A percentile compares a stretch with the other conserved stretches of the same genome.
These are phyloP conservation scores for Ypsolopha scabrella DNA, from an alignment of 2,888 invertebrate genomes.

Conservation along the genomic window DNA sequence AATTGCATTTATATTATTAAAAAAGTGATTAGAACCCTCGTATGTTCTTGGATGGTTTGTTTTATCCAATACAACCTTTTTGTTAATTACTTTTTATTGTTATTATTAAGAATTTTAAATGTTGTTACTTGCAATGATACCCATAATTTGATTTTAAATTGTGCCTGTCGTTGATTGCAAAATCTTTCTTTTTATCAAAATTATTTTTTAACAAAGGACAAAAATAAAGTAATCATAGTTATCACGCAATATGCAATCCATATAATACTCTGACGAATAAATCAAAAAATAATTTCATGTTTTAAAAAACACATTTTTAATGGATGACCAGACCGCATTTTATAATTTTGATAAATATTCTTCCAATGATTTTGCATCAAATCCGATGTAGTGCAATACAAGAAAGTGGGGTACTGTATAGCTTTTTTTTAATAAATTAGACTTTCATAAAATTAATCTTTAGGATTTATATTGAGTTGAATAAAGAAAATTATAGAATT, in stretches of 20 bases:
- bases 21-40: slow-evolving; percentile 39
- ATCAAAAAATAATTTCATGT: not conserved
- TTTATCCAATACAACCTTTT: slow-evolving; percentile 45
- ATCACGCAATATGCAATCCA: not conserved
- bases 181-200: not conserved
- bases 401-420: slow-evolving; percentile 45
- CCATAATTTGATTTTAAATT: slow-evolving; percentile 20
- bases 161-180: slow-evolving; percentile 6
- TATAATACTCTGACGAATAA: not conserved
- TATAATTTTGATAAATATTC: slow-evolving; percentile 13
- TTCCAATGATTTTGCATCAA: slow-evolving; percentile 54
- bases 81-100: slow-evolving; percentile 66
- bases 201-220: not conserved
- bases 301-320: not conserved
- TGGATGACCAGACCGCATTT: slow-evolving; percentile 5
- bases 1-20: slow-evolving; percentile 59
- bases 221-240: not conserved
- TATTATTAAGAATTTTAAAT: slow-evolving; percentile 66
- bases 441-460: slow-evolving; percentile 35
- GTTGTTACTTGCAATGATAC: slow-evolving; percentile 57
- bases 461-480: slow-evolving; percentile 37
- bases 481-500: slow-evolving; percentile 29
- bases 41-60: slow-evolving; percentile 61
- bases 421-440: slow-evolving; percentile 32
- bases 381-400: slow-evolving; percentile 52